These are phyloP conservation scores for Osmerus eperlanus DNA, from an alignment of 2,113 vertebrate species.

Conservation along the genomic window DNA sequence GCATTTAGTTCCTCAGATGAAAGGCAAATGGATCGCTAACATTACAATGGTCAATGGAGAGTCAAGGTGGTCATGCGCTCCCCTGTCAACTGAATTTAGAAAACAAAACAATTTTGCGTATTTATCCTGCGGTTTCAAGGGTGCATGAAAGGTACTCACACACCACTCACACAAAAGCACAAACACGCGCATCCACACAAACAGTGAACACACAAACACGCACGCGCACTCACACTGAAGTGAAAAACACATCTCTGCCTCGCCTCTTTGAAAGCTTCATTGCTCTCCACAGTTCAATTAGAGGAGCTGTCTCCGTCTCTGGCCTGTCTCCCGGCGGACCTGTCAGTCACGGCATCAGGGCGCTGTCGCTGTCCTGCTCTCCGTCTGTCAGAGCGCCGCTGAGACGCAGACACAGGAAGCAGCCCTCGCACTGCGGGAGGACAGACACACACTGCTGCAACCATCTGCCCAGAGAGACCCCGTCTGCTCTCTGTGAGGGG, in stretches of 20 bases:
- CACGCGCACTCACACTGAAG: conserved; percentile 9
- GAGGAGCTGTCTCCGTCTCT: conserved; percentile 53
- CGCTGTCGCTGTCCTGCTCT: conserved; percentile 57
- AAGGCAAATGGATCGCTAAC: conserved; percentile 35
- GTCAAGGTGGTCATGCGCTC: conserved; percentile 21
- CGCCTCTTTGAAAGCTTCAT: conserved; percentile 47
- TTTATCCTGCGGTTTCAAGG: conserved; percentile 34
- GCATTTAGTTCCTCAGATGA: conserved; percentile 34
- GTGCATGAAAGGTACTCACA: background rate
- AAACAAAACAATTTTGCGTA: conserved; percentile 49
- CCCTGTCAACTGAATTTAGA: conserved; percentile 55
- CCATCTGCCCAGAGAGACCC: background rate
- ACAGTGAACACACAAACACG: conserved; percentile 9
- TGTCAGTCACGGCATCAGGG: conserved; percentile 61
- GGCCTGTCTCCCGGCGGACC: conserved; percentile 52
- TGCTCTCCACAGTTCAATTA: conserved; percentile 64
- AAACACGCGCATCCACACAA: background rate
- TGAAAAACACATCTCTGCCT: conserved; percentile 29
- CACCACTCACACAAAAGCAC: conserved; percentile 24
- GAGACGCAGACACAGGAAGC: background rate
- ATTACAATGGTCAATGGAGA: conserved; percentile 42
- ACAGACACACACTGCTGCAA: background rate
- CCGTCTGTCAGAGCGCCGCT: conserved; percentile 48
- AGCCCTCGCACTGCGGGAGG: background rate
- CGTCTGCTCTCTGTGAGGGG: background rate